phyloP scores from a whole-genome alignment of 2,797 vertebrate species.

The Loriculus beryllinus region DNA sequence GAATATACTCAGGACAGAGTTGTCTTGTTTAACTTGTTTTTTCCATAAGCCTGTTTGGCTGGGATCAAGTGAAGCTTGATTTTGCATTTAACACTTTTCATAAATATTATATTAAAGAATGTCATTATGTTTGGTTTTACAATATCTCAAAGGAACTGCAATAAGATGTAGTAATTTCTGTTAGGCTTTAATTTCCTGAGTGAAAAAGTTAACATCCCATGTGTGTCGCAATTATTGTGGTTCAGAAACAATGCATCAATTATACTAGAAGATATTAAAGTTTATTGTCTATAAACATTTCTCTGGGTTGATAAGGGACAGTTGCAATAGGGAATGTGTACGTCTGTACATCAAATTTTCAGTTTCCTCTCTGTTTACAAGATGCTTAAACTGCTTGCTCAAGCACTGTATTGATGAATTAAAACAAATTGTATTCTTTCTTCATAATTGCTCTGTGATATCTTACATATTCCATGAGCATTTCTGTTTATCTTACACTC shows the following conservation, averaged over 20 bases:
- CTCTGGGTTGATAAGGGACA: neutral
- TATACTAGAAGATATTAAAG: neutral
- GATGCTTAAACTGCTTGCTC: neutral
- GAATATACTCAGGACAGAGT: neutral
- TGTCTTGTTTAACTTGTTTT: neutral
- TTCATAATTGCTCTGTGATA: neutral
- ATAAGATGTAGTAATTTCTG: neutral
- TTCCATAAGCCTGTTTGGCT: neutral
- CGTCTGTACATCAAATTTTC: neutral
- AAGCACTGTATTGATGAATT: neutral
- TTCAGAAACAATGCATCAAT: neutral
- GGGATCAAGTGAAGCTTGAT: neutral
- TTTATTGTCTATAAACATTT: neutral
- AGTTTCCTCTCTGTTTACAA: neutral
- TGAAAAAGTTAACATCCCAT: neutral
- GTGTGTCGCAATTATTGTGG: neutral
- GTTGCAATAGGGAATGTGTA: neutral
- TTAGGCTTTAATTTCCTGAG: neutral
- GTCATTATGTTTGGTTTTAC: neutral
- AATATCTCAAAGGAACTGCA: neutral
- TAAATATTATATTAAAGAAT: neutral
- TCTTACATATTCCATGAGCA: neutral
- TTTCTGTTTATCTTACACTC: rapidly evolving
- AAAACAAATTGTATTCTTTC: neutral
- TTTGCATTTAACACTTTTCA: neutral